These are phyloP conservation scores for Drosophila nigritarsus DNA, from an alignment of 2,888 invertebrate species.

Conservation along the genomic window DNA sequence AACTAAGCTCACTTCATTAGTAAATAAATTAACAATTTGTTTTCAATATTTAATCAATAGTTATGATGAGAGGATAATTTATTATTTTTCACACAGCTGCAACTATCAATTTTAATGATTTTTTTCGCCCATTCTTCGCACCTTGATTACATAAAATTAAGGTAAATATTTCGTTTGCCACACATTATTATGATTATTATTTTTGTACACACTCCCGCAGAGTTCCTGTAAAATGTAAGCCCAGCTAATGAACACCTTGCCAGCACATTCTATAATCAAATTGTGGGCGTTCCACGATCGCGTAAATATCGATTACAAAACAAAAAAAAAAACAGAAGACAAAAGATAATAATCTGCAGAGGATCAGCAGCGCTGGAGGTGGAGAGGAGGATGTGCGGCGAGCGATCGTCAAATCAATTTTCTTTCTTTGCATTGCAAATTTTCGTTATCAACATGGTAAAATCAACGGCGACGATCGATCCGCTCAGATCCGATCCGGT, in stretches of 20 bases:
- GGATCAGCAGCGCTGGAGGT: conserved; percentile 41
- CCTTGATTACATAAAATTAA: conserved; percentile 32
- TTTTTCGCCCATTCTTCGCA: conserved; percentile 26
- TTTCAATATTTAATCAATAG: background rate
- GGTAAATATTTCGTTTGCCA: conserved; percentile 29
- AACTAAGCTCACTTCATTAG: conserved; percentile 10
- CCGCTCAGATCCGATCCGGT: conserved; percentile 10
- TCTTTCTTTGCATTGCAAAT: conserved; percentile 79
- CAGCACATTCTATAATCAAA: conserved; percentile 53
- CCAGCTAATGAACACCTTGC: conserved; percentile 59
- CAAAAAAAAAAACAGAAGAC: background rate
- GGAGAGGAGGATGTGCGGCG: conserved; percentile 8
- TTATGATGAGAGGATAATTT: background rate
- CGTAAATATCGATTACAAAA: conserved; percentile 22
- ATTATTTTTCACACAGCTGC: conserved; percentile 31
- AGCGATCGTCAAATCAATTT: conserved; percentile 76
- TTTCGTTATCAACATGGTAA: conserved; percentile 64
- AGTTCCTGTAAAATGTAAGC: conserved; percentile 39
- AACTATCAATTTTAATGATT: conserved; percentile 43
- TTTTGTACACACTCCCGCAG: conserved; percentile 14
- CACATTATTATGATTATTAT: conserved; percentile 21
- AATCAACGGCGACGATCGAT: conserved; percentile 47
- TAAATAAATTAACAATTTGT: background rate
- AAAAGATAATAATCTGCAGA: conserved; percentile 33
- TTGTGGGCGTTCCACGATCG: conserved; percentile 69